phyloP scores from a whole-genome alignment of 2,797 vertebrate species.

The Tinamus major region DNA sequence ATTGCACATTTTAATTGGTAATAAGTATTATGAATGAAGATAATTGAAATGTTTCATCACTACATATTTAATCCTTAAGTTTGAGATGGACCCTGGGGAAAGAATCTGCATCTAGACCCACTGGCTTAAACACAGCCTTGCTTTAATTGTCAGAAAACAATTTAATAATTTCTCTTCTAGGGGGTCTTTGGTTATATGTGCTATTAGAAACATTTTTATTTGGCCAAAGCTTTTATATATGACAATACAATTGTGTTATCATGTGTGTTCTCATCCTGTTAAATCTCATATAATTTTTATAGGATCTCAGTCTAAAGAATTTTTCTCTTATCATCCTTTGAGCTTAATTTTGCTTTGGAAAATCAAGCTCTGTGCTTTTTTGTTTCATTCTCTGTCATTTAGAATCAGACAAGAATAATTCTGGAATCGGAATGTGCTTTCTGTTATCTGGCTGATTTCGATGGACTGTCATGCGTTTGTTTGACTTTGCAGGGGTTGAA shows the following conservation, averaged over 20 bases:
- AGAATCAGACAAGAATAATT: constrained; percentile 72
- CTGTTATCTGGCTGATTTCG: constrained; percentile 76
- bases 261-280: neutral
- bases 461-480: constrained; percentile 71
- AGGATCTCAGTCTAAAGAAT: constrained; percentile 18
- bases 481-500: constrained; percentile 77
- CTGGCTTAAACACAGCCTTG: neutral
- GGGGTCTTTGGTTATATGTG: neutral
- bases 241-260: neutral
- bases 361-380: constrained; percentile 60
- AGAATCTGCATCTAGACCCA: neutral
- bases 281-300: constrained; percentile 45
- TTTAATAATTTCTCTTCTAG: neutral
- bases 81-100: neutral
- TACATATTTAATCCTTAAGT: constrained; percentile 9
- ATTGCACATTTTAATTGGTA: constrained; percentile 22
- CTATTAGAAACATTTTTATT: constrained; percentile 1
- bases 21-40: neutral
- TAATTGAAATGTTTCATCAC: constrained; percentile 18
- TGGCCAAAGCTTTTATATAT: neutral
- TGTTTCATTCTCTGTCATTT: constrained; percentile 70
- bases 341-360: constrained; percentile 67
- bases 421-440: constrained; percentile 62
- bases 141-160: neutral
- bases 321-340: constrained; percentile 6